Percentiles rank a stretch among this genome's conserved stretches.
These are phyloP conservation scores for Berghia stephanieae DNA, from an alignment of 1,140 invertebrate species.

Conservation along the genomic window DNA sequence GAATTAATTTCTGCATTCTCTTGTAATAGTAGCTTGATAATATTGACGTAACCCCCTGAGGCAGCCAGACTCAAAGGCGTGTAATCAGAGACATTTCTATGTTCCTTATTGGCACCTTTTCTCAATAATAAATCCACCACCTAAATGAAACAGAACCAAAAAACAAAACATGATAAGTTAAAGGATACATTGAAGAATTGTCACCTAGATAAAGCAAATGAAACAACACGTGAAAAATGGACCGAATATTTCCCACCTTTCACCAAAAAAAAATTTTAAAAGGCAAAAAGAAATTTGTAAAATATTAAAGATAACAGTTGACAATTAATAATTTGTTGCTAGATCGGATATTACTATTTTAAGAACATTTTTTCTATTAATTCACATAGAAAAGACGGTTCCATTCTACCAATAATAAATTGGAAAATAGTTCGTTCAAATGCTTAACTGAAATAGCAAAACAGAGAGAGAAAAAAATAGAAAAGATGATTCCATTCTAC, in stretches of 20 bases:
- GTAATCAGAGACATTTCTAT: conserved; percentile 98
- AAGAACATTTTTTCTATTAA: too few relatives aligned
- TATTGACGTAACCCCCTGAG: conserved; percentile 98
- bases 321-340: too few relatives aligned
- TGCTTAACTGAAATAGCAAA: too few relatives aligned
- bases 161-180: not conserved
- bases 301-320: too few relatives aligned
- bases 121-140: conserved; percentile 92
- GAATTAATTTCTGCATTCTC: conserved; percentile 99
- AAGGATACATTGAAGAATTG: not conserved
- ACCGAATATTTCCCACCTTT: too few relatives aligned
- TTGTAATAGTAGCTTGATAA: conserved; percentile 93
- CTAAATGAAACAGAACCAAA: conserved; percentile 56
- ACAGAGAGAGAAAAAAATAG: too few relatives aligned
- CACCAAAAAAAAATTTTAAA: not conserved
- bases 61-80: conserved; percentile 97
- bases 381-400: too few relatives aligned
- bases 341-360: too few relatives aligned
- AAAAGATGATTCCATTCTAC: too few relatives aligned
- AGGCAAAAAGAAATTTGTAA: not conserved
- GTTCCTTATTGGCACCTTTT: conserved; percentile 95
- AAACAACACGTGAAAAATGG: not conserved
- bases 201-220: not conserved
- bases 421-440: too few relatives aligned
- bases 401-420: too few relatives aligned